Evolutionary conservation across 1,140 invertebrate genomes (phyloP).

Genomic region (Meloidogyne floridensis): DNA sequence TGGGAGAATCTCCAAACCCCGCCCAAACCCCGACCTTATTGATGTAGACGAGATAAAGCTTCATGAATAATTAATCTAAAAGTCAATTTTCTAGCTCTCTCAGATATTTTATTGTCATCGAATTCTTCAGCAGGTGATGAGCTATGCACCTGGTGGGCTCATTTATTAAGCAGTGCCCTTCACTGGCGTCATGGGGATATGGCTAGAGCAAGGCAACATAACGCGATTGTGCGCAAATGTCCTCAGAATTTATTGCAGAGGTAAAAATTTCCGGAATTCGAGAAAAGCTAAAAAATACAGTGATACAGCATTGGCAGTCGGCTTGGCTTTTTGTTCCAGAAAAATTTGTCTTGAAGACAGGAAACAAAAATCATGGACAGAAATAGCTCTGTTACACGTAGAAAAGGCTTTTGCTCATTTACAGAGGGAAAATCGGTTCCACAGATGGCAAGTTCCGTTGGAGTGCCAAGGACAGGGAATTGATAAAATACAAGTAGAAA

Average conservation of each 20-base stretch:
- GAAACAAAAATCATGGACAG: slow-evolving; percentile 52
- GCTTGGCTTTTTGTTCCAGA: slow-evolving; percentile 58
- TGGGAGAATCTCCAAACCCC: not conserved
- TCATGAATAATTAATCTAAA: not conserved
- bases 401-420: slow-evolving; percentile 35
- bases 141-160: slow-evolving; percentile 64
- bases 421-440: slow-evolving; percentile 26
- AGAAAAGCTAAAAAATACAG: slow-evolving; percentile 40
- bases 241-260: slow-evolving; percentile 52
- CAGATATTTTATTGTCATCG: slow-evolving; percentile 25
- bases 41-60: no score
- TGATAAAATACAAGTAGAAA: slow-evolving; percentile 8
- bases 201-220: slow-evolving; percentile 57
- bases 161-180: slow-evolving; percentile 60
- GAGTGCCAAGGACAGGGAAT: slow-evolving; percentile 14
- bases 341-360: slow-evolving; percentile 63
- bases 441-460: slow-evolving; percentile 20
- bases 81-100: not conserved
- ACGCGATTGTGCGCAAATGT: slow-evolving; percentile 60
- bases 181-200: slow-evolving; percentile 59
- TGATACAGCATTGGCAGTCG: slow-evolving; percentile 57
- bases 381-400: slow-evolving; percentile 54
- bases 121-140: slow-evolving; percentile 49
- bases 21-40: no score
- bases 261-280: slow-evolving; percentile 2